Evolutionary conservation across 1,140 invertebrate species (phyloP), one percentile per base, ranked within the genome.

Genomic region (Tetragonula clypearis): DNA sequence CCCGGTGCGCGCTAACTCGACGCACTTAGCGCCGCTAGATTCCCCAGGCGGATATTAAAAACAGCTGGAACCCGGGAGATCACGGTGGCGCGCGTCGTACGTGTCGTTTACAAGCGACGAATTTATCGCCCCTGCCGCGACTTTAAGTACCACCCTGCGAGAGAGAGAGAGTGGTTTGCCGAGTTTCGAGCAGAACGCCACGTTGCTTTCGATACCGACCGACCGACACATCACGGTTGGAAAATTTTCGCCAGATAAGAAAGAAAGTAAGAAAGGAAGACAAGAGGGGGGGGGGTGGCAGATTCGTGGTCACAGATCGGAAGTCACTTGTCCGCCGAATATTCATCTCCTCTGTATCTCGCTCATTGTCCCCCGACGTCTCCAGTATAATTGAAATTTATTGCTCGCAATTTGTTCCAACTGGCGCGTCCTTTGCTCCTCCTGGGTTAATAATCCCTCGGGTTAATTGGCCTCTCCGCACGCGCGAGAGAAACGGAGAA

Each of bases 31-130:
- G 84, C 65, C 76, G 86, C 87, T 90, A 85, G 89, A 88, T 90
- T 90, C 89, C 84, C 71, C 86, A 58, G 79, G 35, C 82, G 83
- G 89, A 92, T 92, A 92, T 93, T 93, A 92, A 93, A 91, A 91
- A 92, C 91, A 91, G 90, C 89, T 90, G 89, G 87, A 91, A 65
- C 88, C 81, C 68, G 79, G 87, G 26, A 68, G 23, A 68, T 58
- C 76, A 69, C 79, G 66, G 60, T 55, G 30, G n/a, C 41, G 76
- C 56, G 82, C 35, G 53, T 26, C 53, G 68, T 84, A 83, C 87
- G 81, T 88, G 89, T 91, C 87, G 85, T 90, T 85, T 89, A 83
- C 87, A 76, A 91, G 73, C 87, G 85, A 85, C 90, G 86, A 91
- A 89, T 91, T 90, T 91, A 87, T 91, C 82, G 85, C 55, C 80